A percentile compares a stretch with the other conserved stretches of the same genome.
Conservation (phyloP, 2,797 vertebrate species). For the Muscicapa striata region DNA sequence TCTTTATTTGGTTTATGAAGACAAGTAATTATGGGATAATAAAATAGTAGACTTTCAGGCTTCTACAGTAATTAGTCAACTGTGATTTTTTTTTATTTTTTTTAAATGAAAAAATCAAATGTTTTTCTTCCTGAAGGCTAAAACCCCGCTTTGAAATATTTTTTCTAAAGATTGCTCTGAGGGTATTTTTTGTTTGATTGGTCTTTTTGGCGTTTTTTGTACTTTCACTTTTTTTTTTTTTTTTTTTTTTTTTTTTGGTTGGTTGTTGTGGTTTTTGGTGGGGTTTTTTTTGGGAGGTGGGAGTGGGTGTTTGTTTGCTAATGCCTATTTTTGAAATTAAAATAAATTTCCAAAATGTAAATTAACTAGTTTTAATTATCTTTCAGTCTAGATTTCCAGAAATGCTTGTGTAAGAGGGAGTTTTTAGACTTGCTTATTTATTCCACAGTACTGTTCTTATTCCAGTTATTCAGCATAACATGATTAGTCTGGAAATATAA, state of each 20-base stretch:
- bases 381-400: not conserved
- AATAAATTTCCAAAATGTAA: not conserved
- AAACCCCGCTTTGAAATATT: not conserved
- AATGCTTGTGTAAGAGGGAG: not conserved
- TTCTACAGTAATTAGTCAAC: not conserved
- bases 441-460: not conserved
- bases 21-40: not conserved
- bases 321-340: not conserved
- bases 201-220: not conserved
- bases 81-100: not conserved
- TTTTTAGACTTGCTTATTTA: not conserved
- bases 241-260: not conserved
- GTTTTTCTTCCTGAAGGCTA: not conserved
- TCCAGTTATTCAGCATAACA: not conserved
- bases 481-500: not conserved
- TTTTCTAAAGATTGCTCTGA: not conserved
- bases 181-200: not conserved
- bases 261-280: not conserved
- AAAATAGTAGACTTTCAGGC: not conserved
- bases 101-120: not conserved
- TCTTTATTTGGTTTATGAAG: not conserved
- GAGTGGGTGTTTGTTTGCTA: not conserved
- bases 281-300: rapidly evolving
- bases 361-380: not conserved
- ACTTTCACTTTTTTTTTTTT: not conserved